phyloP scores from a whole-genome alignment of 2,797 vertebrate genomes.

The Aldrovandia affinis region DNA sequence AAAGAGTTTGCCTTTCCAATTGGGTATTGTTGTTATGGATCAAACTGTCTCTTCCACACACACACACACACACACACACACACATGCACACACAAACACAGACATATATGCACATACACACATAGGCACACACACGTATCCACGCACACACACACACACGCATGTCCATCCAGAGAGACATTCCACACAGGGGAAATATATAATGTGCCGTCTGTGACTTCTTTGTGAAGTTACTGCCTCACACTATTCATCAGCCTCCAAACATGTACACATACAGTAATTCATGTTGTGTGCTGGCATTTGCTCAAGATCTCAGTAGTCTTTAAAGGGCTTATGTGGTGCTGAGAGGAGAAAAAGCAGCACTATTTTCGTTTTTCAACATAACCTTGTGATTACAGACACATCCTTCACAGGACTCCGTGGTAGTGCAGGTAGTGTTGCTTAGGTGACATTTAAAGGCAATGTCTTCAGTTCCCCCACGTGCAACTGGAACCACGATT shows the following conservation, averaged over 20 bases:
- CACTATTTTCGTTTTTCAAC: background rate
- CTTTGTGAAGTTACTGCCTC: constrained; percentile 49
- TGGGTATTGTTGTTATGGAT: constrained; percentile 37
- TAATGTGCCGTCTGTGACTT: constrained; percentile 39
- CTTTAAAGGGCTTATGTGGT: background rate
- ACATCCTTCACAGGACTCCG: background rate
- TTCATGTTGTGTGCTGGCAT: constrained; percentile 6
- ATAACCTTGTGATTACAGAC: background rate
- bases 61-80: background rate
- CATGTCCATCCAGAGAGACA: constrained; percentile 32
- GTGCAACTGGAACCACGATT: background rate
- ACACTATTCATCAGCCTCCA: constrained; percentile 36
- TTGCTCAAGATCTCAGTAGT: background rate
- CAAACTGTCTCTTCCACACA: constrained; percentile 25
- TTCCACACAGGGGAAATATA: constrained; percentile 37
- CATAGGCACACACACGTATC: background rate
- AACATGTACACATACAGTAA: constrained; percentile 16
- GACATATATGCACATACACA: too few relatives aligned
- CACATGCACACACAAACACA: constrained; percentile 19
- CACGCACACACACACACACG: background rate
- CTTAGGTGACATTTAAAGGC: background rate
- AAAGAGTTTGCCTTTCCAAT: constrained; percentile 38
- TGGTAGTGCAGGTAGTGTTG: background rate
- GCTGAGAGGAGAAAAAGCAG: background rate
- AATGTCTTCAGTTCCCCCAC: background rate